Conservation (phyloP, 2,113 vertebrate species). For the Coracopsis vasa region DNA sequence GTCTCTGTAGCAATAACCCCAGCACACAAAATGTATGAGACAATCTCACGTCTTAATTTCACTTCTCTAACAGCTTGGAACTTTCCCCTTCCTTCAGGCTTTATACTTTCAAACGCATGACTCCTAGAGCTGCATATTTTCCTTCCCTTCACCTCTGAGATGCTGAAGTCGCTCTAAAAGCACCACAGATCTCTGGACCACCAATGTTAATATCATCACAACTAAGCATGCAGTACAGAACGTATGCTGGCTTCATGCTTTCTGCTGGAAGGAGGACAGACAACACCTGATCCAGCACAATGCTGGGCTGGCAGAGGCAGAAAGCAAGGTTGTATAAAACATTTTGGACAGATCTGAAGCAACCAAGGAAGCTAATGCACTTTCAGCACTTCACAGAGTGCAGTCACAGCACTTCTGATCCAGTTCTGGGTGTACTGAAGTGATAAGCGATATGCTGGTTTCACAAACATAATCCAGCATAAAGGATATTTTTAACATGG, state of each 20-base stretch:
- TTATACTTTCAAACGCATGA: not conserved
- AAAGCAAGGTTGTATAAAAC: not conserved
- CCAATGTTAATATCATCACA: accelerated
- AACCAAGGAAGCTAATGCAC: conserved; percentile 15
- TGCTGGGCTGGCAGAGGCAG: not conserved
- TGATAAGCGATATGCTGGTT: not conserved
- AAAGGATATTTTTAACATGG: conserved; percentile 1
- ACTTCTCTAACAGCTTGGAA: not conserved
- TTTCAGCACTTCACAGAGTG: conserved; percentile 25
- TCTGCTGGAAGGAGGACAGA: not conserved
- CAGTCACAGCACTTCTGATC: not conserved
- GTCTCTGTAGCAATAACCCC: not conserved
- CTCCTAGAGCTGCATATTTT: not conserved
- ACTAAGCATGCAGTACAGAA: not conserved
- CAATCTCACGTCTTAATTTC: not conserved
- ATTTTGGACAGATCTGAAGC: not conserved
- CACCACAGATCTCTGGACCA: not conserved
- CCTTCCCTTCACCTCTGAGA: not conserved
- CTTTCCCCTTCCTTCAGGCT: not conserved
- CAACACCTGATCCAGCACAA: not conserved
- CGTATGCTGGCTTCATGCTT: not conserved
- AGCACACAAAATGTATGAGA: accelerated
- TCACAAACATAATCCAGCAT: conserved; percentile 1
- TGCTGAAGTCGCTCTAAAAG: not conserved
- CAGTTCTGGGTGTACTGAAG: not conserved